phyloP scores from a whole-genome alignment of 2,113 vertebrate genomes.

The Callionymus lyra region DNA sequence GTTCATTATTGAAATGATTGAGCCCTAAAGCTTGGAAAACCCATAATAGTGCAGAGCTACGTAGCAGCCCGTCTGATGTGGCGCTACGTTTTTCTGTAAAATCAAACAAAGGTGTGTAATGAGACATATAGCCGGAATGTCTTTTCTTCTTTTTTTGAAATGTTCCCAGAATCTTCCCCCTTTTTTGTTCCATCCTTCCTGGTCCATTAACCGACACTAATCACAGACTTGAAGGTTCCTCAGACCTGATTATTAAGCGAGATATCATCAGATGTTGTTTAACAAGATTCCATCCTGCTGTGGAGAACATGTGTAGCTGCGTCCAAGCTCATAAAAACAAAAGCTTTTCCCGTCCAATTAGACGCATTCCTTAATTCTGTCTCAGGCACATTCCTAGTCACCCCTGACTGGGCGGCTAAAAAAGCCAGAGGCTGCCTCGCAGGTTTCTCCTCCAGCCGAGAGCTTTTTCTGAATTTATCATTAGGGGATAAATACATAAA shows the following conservation, averaged over 20 bases:
- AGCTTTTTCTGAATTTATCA: too few relatives aligned
- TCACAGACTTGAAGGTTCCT: slow-evolving; percentile 31
- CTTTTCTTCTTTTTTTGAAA: slow-evolving; percentile 21
- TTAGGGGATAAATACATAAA: slow-evolving; percentile 12
- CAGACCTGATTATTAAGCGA: slow-evolving; percentile 26
- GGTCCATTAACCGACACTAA: slow-evolving; percentile 27
- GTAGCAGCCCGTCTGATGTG: neutral
- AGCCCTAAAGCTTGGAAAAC: slow-evolving; percentile 42
- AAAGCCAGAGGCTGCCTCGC: slow-evolving; percentile 24
- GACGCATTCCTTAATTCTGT: slow-evolving; percentile 52
- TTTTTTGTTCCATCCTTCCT: slow-evolving; percentile 7
- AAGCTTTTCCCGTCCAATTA: slow-evolving; percentile 41
- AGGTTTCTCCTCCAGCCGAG: slow-evolving; percentile 28
- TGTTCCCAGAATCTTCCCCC: slow-evolving; percentile 10
- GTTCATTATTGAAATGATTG: slow-evolving; percentile 24
- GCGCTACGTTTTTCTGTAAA: slow-evolving; percentile 47
- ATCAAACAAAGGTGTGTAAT: slow-evolving; percentile 30
- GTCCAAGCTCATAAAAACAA: slow-evolving; percentile 15
- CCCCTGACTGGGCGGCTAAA: slow-evolving; percentile 44
- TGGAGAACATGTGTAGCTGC: slow-evolving; percentile 36
- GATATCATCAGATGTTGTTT: slow-evolving; percentile 27
- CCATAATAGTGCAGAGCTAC: slow-evolving; percentile 12
- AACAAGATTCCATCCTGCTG: slow-evolving; percentile 14
- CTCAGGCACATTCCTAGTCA: slow-evolving; percentile 51
- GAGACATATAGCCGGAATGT: slow-evolving; percentile 25